Evolutionary conservation across 2,797 vertebrate genomes (phyloP).

Genomic region (Tarsius wallacei): DNA sequence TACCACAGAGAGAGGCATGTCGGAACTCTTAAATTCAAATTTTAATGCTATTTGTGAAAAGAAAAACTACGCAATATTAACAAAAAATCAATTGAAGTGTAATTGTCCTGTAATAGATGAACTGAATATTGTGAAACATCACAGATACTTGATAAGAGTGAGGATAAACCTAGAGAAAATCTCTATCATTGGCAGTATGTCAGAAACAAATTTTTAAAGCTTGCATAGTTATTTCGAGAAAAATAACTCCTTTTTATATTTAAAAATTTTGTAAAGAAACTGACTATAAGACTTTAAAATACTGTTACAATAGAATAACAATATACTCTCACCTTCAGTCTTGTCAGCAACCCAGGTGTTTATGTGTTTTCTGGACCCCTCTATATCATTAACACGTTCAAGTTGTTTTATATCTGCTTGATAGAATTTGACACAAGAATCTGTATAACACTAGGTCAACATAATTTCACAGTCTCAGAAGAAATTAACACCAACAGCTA

Average conservation of each 20-base stretch:
- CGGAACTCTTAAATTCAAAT: not conserved
- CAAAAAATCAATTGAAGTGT: not conserved
- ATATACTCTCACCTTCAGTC: not conserved
- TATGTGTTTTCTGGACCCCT: not conserved
- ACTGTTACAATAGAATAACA: not conserved
- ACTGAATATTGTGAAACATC: not conserved
- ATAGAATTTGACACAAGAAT: not conserved
- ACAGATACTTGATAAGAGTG: not conserved
- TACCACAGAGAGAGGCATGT: not conserved
- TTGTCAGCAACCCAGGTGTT: constrained; percentile 4
- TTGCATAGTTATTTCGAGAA: not conserved
- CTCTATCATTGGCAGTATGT: not conserved
- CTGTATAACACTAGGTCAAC: not conserved
- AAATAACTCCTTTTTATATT: not conserved
- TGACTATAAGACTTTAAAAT: not conserved
- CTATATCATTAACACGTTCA: not conserved
- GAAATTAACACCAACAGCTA: not conserved
- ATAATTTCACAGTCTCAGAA: not conserved
- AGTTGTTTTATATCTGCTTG: not conserved
- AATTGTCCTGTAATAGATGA: not conserved
- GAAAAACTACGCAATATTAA: not conserved
- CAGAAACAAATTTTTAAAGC: not conserved
- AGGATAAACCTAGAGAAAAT: not conserved
- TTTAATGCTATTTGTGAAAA: not conserved
- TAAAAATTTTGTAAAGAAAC: not conserved